A percentile compares a stretch with the other conserved stretches of the same genome.
phyloP scores from a whole-genome alignment of 2,888 invertebrate genomes.

The Noctuana brunneofusca region DNA sequence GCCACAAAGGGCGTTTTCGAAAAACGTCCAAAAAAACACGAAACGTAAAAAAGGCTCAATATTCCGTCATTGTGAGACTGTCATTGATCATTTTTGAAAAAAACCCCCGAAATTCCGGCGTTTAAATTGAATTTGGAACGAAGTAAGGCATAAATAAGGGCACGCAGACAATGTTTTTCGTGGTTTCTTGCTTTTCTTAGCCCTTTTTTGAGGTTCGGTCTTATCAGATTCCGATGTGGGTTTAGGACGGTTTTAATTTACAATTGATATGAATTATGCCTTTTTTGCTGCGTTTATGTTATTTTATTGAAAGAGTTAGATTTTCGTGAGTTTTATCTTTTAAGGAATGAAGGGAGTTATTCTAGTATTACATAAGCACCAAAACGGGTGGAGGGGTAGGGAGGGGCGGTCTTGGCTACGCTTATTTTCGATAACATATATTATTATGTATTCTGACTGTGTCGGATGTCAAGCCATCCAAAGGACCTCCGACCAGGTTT shows the following conservation, averaged over 20 bases:
- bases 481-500: too few species aligned
- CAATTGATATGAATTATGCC: constrained; percentile 33
- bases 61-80: constrained; percentile 75
- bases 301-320: constrained; percentile 22
- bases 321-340: background rate
- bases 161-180: constrained; percentile 39
- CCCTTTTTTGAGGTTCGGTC: constrained; percentile 36
- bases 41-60: constrained; percentile 53
- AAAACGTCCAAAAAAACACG: constrained; percentile 41
- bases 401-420: too few species aligned
- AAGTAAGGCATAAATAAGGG: constrained; percentile 42
- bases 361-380: too few species aligned
- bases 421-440: too few species aligned
- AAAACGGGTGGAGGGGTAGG: too few species aligned
- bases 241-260: constrained; percentile 32
- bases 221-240: constrained; percentile 28
- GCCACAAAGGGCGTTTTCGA: constrained; percentile 55
- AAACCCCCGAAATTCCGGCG: constrained; percentile 65
- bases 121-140: constrained; percentile 64
- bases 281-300: constrained; percentile 28
- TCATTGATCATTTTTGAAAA: constrained; percentile 81
- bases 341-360: too few species aligned
- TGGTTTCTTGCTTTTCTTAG: constrained; percentile 41
- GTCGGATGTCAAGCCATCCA: background rate
- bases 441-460: too few species aligned